Conservation (phyloP, 2,797 vertebrate species). For the Dendrocincla tyrannina region DNA sequence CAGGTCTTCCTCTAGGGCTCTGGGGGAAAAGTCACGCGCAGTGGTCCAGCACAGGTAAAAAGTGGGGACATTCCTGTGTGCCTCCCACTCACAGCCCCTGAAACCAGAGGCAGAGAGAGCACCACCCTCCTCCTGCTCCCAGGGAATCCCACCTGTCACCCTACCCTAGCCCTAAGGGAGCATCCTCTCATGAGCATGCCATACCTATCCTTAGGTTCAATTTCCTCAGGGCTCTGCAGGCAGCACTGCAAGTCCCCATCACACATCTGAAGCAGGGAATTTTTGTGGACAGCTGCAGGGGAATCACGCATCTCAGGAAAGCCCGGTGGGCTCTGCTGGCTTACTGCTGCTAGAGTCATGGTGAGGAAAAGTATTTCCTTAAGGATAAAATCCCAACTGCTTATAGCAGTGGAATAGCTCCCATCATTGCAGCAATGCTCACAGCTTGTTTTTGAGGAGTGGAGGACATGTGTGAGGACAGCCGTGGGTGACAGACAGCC, state of each 20-base stretch:
- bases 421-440: background rate
- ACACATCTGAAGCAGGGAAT: background rate
- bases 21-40: background rate
- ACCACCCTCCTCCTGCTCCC: background rate
- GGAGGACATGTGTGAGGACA: rapidly evolving
- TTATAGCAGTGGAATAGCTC: background rate
- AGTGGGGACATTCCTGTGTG: background rate
- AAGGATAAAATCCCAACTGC: rapidly evolving
- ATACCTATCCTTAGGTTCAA: background rate
- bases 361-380: background rate
- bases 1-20: background rate
- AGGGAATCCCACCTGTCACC: background rate
- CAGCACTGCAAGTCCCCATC: background rate
- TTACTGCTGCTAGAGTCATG: rapidly evolving
- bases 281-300: background rate
- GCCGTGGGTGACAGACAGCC: background rate
- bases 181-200: background rate
- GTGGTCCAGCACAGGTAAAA: background rate
- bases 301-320: rapidly evolving
- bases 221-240: no score
- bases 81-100: background rate
- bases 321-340: no score
- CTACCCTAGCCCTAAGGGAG: background rate
- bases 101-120: background rate
- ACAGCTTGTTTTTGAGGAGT: rapidly evolving